Evolutionary conservation across 2,113 vertebrate genomes (phyloP).

Genomic region (Natator depressus): DNA sequence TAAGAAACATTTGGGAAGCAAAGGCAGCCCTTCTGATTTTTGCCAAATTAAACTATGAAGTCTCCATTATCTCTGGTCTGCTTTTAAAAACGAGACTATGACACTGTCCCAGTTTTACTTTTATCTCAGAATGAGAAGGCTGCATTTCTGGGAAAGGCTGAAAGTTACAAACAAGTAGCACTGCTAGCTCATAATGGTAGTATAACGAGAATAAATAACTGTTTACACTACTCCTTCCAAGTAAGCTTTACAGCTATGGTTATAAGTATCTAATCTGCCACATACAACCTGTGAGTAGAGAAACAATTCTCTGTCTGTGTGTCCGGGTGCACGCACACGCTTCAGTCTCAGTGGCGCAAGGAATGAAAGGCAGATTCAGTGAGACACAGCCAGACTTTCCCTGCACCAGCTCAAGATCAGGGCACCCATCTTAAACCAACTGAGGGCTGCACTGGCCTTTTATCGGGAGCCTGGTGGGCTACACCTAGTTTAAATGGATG

Average conservation of each 20-base stretch:
- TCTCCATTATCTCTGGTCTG: constrained; percentile 46
- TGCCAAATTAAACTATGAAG: neutral
- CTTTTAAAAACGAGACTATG: constrained; percentile 26
- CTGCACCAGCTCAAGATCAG: neutral
- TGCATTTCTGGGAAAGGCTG: constrained; percentile 26
- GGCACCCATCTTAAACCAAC: neutral
- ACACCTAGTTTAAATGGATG: neutral
- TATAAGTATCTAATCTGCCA: constrained; percentile 38
- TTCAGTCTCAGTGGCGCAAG: neutral
- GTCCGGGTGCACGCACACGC: neutral
- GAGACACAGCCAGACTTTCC: neutral
- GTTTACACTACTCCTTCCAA: neutral
- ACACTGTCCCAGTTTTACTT: neutral
- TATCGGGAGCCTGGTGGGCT: neutral
- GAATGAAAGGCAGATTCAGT: accelerated
- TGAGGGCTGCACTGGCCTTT: neutral
- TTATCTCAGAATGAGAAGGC: constrained; percentile 17
- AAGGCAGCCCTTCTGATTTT: constrained; percentile 28
- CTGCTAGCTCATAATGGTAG: neutral
- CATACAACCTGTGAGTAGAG: neutral
- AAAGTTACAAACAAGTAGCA: neutral
- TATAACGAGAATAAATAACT: constrained; percentile 32
- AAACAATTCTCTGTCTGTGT: neutral
- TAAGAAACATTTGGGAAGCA: constrained; percentile 58
- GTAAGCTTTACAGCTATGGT: neutral